Base-by-base conservation (phyloP, 2,888 invertebrate species). In the Drosophila quinaria region DNA sequence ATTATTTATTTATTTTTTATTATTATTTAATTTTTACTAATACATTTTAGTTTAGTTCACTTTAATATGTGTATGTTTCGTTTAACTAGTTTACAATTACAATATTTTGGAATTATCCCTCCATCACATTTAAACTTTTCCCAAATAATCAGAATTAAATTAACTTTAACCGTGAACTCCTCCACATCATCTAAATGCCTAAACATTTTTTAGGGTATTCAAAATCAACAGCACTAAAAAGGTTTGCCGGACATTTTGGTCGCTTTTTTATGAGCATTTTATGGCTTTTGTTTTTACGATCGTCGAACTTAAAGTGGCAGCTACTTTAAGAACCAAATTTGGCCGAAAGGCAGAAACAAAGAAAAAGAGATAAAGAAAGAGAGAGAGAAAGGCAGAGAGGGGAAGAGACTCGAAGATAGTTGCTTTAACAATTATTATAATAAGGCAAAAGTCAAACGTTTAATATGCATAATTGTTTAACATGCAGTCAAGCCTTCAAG, bases 401-500 rank as follows among this genome's bases (percentile, higher is more conserved):
- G 10, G 22, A 13, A 17, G 31, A 11, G 5, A 8, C 35, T n/a
- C 33, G 3, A 5, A 19, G 9, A 33, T 15, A 8, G 15, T 15
- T 35, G 37, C 17, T 58, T 58, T 25, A 46, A 56, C 29, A 25
- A 31, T 33, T 44, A 19, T 15, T 60, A 59, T 59, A 75, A 71
- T 64, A 60, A 61, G 52, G 31, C 44, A 52, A 54, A 54, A 68
- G 49, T 46, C 49, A 61, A 64, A 46, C 61, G 71, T 64, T 79
- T 80, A 81, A 79, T 81, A 80, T 81, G 79, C 84, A 83, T 86
- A 88, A 84, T 85, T 86, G 84, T 79, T 80, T 74, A 68, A 60
- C 68, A 66, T 65, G 78, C 65, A 62, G 52, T 39, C 19, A 39
- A 51, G 73, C 31, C 29, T 60, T 46, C 51, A 22, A 58, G 41